A percentile compares a stretch with the other conserved stretches of the same genome.
Evolutionary conservation across 2,113 vertebrate species (phyloP).

Genomic region (Erythrocebus patas): DNA sequence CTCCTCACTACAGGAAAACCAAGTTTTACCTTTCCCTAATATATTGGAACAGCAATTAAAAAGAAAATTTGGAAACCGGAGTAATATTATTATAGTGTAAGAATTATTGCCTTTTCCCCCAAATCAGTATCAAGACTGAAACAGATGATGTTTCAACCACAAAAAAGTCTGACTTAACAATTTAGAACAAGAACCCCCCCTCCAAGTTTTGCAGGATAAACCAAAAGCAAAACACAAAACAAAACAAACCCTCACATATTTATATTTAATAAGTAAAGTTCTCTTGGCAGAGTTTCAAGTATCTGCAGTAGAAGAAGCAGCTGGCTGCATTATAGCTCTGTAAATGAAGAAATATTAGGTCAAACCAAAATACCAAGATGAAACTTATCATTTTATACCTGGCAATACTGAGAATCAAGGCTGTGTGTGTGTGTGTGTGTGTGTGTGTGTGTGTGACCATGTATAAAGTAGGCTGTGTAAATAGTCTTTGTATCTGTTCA

Average conservation of each 20-base stretch:
- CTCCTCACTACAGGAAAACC: neutral
- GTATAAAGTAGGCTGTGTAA: neutral
- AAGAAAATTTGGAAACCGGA: neutral
- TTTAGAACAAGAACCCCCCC: neutral
- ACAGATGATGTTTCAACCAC: neutral
- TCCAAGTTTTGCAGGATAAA: neutral
- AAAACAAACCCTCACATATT: neutral
- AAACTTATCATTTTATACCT: neutral
- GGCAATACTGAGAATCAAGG: neutral
- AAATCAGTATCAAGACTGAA: neutral
- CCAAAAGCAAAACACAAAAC: neutral
- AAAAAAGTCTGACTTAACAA: neutral
- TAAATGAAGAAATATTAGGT: neutral
- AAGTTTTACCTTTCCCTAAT: neutral
- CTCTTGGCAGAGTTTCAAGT: neutral
- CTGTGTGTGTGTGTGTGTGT: neutral
- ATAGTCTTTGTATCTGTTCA: neutral
- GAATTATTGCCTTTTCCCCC: neutral
- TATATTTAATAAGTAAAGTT: slow-evolving; percentile 8
- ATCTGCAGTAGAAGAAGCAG: neutral
- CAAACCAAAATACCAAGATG: neutral
- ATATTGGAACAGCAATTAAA: neutral
- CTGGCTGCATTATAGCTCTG: neutral
- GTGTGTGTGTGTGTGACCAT: neutral
- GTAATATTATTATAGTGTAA: neutral